phyloP scores from a whole-genome alignment of 2,888 invertebrate species.

The Therioaphis trifolii region DNA sequence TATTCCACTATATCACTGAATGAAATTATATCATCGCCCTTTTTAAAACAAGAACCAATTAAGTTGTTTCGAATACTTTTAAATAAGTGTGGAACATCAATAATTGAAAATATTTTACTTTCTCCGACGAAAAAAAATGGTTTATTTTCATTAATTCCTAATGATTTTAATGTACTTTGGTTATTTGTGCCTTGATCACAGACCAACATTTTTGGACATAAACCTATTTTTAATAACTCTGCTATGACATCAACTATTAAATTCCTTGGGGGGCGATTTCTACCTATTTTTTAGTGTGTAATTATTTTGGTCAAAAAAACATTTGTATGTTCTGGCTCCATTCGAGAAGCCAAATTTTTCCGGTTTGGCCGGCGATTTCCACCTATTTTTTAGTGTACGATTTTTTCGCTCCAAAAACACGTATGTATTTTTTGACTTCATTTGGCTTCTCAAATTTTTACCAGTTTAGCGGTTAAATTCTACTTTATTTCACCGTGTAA shows the following conservation, averaged over 20 bases:
- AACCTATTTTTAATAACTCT: slow-evolving; percentile 59
- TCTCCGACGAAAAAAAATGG: slow-evolving; percentile 63
- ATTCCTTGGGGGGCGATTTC: too few relatives aligned
- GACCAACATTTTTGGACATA: slow-evolving; percentile 64
- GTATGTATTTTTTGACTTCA: too few relatives aligned
- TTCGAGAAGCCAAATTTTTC: too few relatives aligned
- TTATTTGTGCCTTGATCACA: slow-evolving; percentile 66
- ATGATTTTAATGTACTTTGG: slow-evolving; percentile 62
- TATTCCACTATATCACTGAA: slow-evolving; percentile 64
- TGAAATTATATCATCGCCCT: slow-evolving; percentile 60
- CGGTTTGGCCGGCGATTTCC: too few relatives aligned
- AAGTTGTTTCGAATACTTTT: slow-evolving; percentile 65
- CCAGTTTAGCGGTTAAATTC: too few relatives aligned
- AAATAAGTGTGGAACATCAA: slow-evolving; percentile 65
- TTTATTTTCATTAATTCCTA: slow-evolving; percentile 64
- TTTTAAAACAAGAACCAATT: slow-evolving; percentile 59
- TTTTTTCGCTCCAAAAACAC: too few relatives aligned
- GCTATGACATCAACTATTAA: slow-evolving; percentile 57
- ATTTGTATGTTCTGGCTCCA: too few relatives aligned
- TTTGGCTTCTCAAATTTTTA: too few relatives aligned
- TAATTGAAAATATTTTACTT: slow-evolving; percentile 65
- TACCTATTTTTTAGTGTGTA: too few relatives aligned
- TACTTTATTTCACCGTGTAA: too few relatives aligned
- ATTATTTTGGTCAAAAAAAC: too few relatives aligned
- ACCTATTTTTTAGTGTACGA: too few relatives aligned